phyloP scores from a whole-genome alignment of 2,113 vertebrate species.

The Dromiciops gliroides region DNA sequence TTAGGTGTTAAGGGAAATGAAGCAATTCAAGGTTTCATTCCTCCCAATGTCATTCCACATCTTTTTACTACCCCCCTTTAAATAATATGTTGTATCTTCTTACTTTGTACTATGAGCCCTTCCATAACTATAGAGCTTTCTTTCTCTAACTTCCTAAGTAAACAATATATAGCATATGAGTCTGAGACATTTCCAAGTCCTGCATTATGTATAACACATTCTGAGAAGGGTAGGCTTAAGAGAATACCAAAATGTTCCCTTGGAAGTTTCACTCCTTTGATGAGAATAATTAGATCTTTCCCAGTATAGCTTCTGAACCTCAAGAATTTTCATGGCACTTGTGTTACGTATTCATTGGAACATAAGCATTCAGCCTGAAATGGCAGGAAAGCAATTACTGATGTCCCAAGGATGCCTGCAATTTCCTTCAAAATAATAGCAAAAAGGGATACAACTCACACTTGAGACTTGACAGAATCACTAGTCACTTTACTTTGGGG shows the following conservation, averaged over 20 bases:
- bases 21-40: neutral
- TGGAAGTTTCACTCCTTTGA: neutral
- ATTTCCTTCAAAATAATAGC: conserved; percentile 1
- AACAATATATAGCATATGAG: neutral
- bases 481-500: conserved; percentile 12
- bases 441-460: neutral
- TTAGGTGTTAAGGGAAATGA: neutral
- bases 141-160: neutral
- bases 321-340: conserved; percentile 15
- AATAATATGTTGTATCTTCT: neutral
- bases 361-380: neutral
- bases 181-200: neutral
- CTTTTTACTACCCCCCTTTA: neutral
- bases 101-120: neutral
- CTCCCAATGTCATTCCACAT: neutral
- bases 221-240: neutral
- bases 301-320: neutral
- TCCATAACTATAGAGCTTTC: neutral
- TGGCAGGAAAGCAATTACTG: neutral
- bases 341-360: conserved; percentile 8
- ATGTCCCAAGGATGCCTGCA: neutral
- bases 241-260: neutral
- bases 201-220: neutral
- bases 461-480: neutral
- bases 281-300: neutral